These are phyloP conservation scores for Anadara kagoshimensis DNA, from an alignment of 1,140 invertebrate genomes.

Conservation along the genomic window DNA sequence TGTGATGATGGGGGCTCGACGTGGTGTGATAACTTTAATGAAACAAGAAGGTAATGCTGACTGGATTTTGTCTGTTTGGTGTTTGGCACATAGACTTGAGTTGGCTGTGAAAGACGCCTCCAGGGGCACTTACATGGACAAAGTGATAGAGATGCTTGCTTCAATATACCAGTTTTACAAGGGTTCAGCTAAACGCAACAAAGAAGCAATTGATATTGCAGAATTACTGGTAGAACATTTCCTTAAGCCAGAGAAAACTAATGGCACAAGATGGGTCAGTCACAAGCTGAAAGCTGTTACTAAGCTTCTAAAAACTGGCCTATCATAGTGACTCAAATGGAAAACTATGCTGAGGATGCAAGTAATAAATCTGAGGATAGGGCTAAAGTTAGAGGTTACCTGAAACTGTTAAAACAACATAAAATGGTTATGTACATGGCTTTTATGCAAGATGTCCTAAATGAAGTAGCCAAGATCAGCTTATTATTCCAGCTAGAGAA, in stretches of 20 bases:
- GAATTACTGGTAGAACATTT: slow-evolving; percentile 34
- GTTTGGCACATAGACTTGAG: slow-evolving; percentile 35
- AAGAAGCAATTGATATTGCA: slow-evolving; percentile 27
- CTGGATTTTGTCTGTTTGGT: slow-evolving; percentile 37
- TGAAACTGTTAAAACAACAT: slow-evolving; percentile 19
- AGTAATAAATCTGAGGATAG: slow-evolving; percentile 26
- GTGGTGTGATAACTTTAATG: slow-evolving; percentile 19
- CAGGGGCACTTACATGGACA: slow-evolving; percentile 37
- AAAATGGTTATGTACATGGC: slow-evolving; percentile 30
- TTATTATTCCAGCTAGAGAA: slow-evolving; percentile 38
- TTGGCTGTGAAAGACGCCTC: slow-evolving; percentile 41
- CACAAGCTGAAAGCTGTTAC: slow-evolving; percentile 27
- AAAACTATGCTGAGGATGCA: slow-evolving; percentile 33
- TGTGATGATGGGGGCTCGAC: slow-evolving; percentile 20
- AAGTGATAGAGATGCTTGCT: slow-evolving; percentile 21
- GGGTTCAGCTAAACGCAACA: slow-evolving; percentile 38
- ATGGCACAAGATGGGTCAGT: slow-evolving; percentile 35
- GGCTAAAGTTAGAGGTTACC: slow-evolving; percentile 32
- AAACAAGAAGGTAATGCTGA: slow-evolving; percentile 12
- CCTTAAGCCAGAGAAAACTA: slow-evolving; percentile 26
- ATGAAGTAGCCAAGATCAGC: slow-evolving; percentile 32
- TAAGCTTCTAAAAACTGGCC: slow-evolving; percentile 31
- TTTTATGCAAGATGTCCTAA: slow-evolving; percentile 33
- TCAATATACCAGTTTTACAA: slow-evolving; percentile 39
- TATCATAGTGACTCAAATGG: slow-evolving; percentile 28